Conservation (phyloP, 35 echinoderm and acorn worm genomes). For the Holothuria glaberrima region DNA sequence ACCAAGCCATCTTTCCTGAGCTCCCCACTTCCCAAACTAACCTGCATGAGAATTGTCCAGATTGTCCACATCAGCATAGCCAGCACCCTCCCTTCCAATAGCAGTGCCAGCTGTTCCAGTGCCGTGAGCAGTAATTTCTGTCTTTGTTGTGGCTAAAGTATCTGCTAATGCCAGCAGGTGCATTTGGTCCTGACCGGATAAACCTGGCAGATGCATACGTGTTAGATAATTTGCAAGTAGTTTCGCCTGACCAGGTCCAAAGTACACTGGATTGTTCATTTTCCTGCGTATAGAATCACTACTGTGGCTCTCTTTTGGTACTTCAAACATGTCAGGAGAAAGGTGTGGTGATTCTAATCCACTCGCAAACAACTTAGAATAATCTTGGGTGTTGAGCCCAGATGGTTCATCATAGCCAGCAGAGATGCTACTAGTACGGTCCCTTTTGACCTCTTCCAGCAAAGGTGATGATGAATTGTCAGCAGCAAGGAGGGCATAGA, state of each 20-base stretch:
- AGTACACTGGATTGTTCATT: constrained; percentile 83
- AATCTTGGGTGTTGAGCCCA: constrained; percentile 54
- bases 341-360: constrained; percentile 53
- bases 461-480: constrained; percentile 63
- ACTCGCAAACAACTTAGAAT: constrained; percentile 83
- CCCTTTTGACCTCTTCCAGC: constrained; percentile 47
- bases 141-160: constrained; percentile 93
- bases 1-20: no score
- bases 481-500: constrained; percentile 87
- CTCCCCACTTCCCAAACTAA: constrained; percentile 14
- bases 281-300: constrained; percentile 57
- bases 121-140: constrained; percentile 80
- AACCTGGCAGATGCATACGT: constrained; percentile 88
- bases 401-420: constrained; percentile 46
- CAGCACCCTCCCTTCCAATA: constrained; percentile 92
- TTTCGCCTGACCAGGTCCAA: constrained; percentile 82
- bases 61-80: constrained; percentile 82
- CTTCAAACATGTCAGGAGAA: constrained; percentile 45
- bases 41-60: constrained; percentile 80
- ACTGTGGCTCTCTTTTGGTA: neutral
- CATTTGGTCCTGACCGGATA: constrained; percentile 95
- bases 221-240: constrained; percentile 94
- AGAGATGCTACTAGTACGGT: constrained; percentile 61
- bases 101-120: constrained; percentile 77
- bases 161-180: constrained; percentile 93